Base-by-base conservation (phyloP, 2,888 invertebrate species). In the Leuctra nigra region DNA sequence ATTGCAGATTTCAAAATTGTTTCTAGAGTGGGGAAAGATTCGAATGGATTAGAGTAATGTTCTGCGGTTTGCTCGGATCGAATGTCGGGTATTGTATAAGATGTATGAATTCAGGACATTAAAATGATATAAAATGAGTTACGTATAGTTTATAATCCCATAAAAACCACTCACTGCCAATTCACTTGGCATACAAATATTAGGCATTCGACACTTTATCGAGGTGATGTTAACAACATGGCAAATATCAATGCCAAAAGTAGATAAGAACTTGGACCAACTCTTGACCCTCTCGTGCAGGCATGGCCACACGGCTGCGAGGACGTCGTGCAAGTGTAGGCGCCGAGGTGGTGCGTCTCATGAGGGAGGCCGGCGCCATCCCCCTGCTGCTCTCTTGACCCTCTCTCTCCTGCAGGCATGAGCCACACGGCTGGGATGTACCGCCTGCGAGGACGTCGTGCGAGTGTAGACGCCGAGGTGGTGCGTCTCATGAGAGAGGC, bases 311-410 rank as follows among this genome's bases (percentile, higher is more conserved):
- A n/a, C n/a, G n/a, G n/a, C n/a, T n/a, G 52, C 57, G 58, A 48
- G 72, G 69, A 4, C 61, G 67, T 9, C 71, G 69, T 61, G 77
- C 81, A 0, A 65, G 68, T 1, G 64, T 67, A 29, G 81, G 83
- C 67, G 77, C 81, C 1, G 72, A 71, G 20, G 72, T 70, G 1
- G 77, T 83, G 1, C 63, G 67, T 9, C 63, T 70, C 9, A 64
- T 84, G 64, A 73, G 70, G 63, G 67, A 70, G 36, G 77, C 80
- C 41, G 84, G 84, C 4, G 82, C 77, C 14, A 82, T 84, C 61
- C 77, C 79, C 1, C 67, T 84, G 6, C 76, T 78, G 48, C 75
- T 82, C 4, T n/a, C n/a, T n/a, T n/a, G n/a, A n/a, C n/a, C n/a
- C n/a, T n/a, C n/a, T n/a, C n/a, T 24, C 29, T 23, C 14, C 60